phyloP scores from a whole-genome alignment of 2,113 vertebrate species.

The Otocyon megalotis region DNA sequence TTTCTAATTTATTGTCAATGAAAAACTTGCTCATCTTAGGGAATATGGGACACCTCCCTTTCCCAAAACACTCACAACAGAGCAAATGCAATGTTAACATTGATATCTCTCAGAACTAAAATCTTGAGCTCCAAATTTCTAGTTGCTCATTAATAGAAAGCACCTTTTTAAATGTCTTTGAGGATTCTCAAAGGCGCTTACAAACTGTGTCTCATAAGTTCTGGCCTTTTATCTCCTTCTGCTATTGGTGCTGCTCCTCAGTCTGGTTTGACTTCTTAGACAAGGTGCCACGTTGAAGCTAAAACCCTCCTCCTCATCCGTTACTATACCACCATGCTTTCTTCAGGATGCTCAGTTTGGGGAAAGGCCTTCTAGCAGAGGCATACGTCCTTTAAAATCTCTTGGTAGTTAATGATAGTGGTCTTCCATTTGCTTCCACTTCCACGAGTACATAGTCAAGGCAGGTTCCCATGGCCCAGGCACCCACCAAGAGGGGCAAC shows the following conservation, averaged over 20 bases:
- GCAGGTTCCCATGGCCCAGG: background rate
- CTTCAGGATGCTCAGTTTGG: background rate
- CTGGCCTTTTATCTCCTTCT: background rate
- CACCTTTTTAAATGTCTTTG: background rate
- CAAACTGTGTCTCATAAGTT: background rate
- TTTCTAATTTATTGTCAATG: background rate
- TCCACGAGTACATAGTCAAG: background rate
- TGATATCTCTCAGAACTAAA: background rate
- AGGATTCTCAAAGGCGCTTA: background rate
- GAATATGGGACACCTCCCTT: background rate
- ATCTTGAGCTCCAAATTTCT: background rate
- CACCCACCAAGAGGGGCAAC: background rate
- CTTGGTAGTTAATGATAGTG: background rate
- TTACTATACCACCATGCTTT: background rate
- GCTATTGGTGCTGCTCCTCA: background rate
- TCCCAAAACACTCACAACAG: background rate
- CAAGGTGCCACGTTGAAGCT: background rate
- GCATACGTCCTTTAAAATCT: background rate
- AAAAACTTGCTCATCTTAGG: background rate
- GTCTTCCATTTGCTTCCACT: background rate
- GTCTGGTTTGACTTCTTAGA: background rate
- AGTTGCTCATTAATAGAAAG: background rate
- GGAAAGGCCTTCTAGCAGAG: background rate
- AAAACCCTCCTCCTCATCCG: background rate
- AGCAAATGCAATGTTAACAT: background rate